Percentiles rank a stretch among this genome's conserved stretches.
These are phyloP conservation scores for Ctenopoma multispine DNA, from an alignment of 2,797 vertebrate genomes.

Conservation along the genomic window DNA sequence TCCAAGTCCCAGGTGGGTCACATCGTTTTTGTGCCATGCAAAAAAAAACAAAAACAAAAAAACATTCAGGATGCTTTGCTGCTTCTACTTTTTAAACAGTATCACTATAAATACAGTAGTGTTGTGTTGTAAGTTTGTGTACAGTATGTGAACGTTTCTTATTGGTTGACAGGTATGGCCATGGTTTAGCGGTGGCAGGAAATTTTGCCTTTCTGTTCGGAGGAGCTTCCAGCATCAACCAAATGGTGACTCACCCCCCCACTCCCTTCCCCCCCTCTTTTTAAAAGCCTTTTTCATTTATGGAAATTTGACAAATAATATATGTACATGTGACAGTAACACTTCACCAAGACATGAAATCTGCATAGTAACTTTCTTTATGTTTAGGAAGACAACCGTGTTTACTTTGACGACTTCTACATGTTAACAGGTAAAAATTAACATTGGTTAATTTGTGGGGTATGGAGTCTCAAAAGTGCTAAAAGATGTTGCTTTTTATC, in stretches of 20 bases:
- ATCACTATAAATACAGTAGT: too few species aligned
- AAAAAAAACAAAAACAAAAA: too few species aligned
- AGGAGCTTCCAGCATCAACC: conserved; percentile 67
- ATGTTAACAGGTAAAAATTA: conserved; percentile 84
- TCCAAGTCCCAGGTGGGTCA: conserved; percentile 73
- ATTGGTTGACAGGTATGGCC: conserved; percentile 68
- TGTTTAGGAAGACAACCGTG: conserved; percentile 66
- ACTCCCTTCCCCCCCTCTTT: background rate
- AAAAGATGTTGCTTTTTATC: background rate
- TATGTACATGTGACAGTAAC: background rate
- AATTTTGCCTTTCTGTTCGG: conserved; percentile 83
- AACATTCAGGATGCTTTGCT: too few species aligned
- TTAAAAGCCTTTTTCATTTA: background rate
- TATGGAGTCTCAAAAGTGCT: background rate
- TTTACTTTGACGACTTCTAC: conserved; percentile 87
- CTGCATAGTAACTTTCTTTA: background rate
- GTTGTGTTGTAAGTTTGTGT: too few species aligned
- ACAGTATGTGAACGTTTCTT: too few species aligned
- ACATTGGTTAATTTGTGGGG: background rate
- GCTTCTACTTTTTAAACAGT: too few species aligned
- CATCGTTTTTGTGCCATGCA: background rate
- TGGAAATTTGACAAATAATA: background rate
- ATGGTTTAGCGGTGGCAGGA: conserved; percentile 79
- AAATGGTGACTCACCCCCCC: conserved; percentile 53
- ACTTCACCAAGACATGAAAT: background rate